phyloP scores from a whole-genome alignment of 2,797 vertebrate species.

The Adelosebastes latens region DNA sequence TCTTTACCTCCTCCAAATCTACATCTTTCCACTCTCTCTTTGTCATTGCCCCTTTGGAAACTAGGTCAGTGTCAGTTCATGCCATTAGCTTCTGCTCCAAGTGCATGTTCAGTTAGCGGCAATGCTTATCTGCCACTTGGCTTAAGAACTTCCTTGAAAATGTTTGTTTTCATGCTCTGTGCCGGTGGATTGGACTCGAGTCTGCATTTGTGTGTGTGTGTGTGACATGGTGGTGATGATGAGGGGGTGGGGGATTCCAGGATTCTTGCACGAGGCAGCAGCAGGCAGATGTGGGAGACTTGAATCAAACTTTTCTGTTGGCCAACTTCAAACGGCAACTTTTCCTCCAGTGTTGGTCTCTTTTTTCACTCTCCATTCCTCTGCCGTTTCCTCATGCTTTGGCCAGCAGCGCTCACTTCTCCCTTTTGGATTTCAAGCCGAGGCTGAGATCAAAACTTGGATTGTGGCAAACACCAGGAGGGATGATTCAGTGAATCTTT shows the following conservation, averaged over 20 bases:
- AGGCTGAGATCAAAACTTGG: conserved; percentile 62
- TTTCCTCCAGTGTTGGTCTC: conserved; percentile 64
- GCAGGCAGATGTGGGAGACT: conserved; percentile 77
- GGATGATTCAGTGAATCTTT: conserved; percentile 54
- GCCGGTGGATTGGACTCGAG: conserved; percentile 37
- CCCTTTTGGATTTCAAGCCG: conserved; percentile 50
- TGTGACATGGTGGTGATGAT: conserved; percentile 54
- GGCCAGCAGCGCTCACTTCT: conserved; percentile 57
- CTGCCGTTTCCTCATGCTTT: conserved; percentile 70
- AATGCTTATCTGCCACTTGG: conserved; percentile 66
- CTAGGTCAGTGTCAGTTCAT: conserved; percentile 65
- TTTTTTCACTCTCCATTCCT: conserved; percentile 67
- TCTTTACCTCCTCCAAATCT: conserved; percentile 58
- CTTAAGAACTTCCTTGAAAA: conserved; percentile 58
- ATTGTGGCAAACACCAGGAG: conserved; percentile 45
- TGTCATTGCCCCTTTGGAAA: conserved; percentile 58
- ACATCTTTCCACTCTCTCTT: conserved; percentile 57
- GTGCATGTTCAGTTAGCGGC: conserved; percentile 47
- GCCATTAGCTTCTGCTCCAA: conserved; percentile 52
- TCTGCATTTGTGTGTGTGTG: conserved; percentile 22
- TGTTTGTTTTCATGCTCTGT: conserved; percentile 62
- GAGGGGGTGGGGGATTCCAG: conserved; percentile 77
- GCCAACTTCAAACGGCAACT: conserved; percentile 72
- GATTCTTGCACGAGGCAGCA: conserved; percentile 69
- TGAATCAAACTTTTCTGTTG: conserved; percentile 72